phyloP scores from a whole-genome alignment of 92 coral and sea anemone genomes.

The Actinernus sp. region DNA sequence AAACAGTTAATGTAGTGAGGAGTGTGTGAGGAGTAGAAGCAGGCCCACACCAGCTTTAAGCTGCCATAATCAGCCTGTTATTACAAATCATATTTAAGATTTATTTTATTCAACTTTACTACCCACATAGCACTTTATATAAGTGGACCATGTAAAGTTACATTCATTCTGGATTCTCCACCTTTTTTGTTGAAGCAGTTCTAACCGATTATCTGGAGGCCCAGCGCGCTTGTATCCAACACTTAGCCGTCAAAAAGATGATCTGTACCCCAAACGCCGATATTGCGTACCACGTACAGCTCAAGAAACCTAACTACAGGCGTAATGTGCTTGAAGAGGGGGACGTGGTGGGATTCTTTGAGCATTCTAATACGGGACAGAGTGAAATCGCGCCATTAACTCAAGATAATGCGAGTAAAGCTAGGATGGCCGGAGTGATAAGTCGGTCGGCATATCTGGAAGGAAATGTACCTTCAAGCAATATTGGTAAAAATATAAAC shows the following conservation, averaged over 20 bases:
- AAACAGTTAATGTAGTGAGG: too few relatives aligned
- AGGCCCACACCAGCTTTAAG: too few relatives aligned
- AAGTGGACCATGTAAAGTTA: too few relatives aligned
- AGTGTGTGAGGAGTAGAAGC: too few relatives aligned
- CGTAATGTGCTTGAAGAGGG: conserved; percentile 82
- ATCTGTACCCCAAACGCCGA: conserved; percentile 83
- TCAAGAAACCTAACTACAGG: conserved; percentile 68
- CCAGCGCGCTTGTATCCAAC: conserved; percentile 82
- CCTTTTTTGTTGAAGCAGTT: conserved; percentile 46
- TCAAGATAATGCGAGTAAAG: conserved; percentile 60
- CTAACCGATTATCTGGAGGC: conserved; percentile 94
- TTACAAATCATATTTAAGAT: too few relatives aligned
- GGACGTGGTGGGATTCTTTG: conserved; percentile 90
- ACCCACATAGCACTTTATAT: too few relatives aligned
- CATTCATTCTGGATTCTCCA: too few relatives aligned
- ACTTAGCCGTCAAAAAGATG: conserved; percentile 72
- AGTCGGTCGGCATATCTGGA: conserved; percentile 97
- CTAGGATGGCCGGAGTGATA: conserved; percentile 94
- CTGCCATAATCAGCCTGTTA: too few relatives aligned
- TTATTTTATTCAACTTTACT: too few relatives aligned
- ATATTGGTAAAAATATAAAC: conserved; percentile 20
- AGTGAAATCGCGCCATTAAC: conserved; percentile 83
- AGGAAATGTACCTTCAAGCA: conserved; percentile 72
- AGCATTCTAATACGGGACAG: conserved; percentile 50
- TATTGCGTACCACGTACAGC: conserved; percentile 90